These are phyloP conservation scores for Blastobasis lacticolella DNA, from an alignment of 2,888 invertebrate species.

Conservation along the genomic window DNA sequence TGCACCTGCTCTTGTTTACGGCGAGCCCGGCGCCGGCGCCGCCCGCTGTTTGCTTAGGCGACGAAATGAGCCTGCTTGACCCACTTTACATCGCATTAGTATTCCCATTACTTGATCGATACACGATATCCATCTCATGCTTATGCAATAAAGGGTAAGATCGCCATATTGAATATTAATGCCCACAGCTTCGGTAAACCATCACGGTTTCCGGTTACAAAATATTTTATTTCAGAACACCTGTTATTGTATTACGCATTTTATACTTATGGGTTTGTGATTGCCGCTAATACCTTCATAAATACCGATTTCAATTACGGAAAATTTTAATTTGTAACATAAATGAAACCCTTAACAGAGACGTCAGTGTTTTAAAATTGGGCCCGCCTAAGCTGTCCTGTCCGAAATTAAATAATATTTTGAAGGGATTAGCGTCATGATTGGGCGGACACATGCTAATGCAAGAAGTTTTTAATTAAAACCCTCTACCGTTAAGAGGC, in stretches of 20 bases:
- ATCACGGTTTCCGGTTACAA: not conserved
- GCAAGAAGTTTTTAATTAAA: conserved; percentile 75
- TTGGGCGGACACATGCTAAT: conserved; percentile 66
- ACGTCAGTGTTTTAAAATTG: not conserved
- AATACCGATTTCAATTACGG: too few species aligned
- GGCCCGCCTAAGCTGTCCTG: conserved; percentile 6
- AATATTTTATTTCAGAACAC: not conserved
- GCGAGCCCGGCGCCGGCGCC: conserved; percentile 42
- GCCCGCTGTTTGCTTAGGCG: conserved; percentile 59
- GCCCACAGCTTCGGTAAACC: not conserved
- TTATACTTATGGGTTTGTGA: too few species aligned
- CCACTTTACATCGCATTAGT: conserved; percentile 49
- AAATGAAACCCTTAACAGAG: not conserved
- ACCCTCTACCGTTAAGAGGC: conserved; percentile 70
- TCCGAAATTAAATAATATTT: conserved; percentile 62
- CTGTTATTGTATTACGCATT: not conserved
- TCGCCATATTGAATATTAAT: not conserved
- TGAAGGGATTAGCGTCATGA: conserved; percentile 60
- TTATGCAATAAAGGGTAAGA: conserved; percentile 4
- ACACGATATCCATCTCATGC: conserved; percentile 11
- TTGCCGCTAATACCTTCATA: too few species aligned
- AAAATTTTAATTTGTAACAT: too few species aligned
- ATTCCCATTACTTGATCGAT: conserved; percentile 22
- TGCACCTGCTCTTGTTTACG: conserved; percentile 65
- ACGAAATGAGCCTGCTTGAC: conserved; percentile 30